Evolutionary conservation across 2,888 invertebrate genomes (phyloP), one percentile per base, ranked within the genome.

Genomic region (Drosophila anceps): DNA sequence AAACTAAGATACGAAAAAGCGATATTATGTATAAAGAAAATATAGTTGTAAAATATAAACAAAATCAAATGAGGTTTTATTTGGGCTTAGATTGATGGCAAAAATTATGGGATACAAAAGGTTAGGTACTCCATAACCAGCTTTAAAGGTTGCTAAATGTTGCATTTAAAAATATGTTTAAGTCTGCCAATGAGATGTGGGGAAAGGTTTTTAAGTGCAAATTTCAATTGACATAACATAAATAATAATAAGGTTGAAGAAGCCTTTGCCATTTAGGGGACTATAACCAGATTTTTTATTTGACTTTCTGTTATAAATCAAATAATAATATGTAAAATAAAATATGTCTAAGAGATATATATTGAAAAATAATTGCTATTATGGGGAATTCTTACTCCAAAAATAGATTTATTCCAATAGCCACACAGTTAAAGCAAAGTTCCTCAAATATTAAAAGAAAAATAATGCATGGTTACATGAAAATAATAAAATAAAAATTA

Each of bases 21-120:
- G 68, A 81, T 74, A 75, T 79, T 73, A 65, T 78, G 66, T 69
- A 69, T 71, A 61, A 24, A 53, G 18, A 15, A 76, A 66, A 63
- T 57, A 67, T 44, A 67, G 24, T 63, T 4, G 31, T 37, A 35
- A 63, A 69, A 55, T 18, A 58, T 33, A 57, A 18, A 39, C 9
- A 44, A 67, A 44, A 15, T 9, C 9, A 9, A 46, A 29, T 27
- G 18, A 27, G n/a, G 12, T 46, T 41, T 74, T 50, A 43, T 51
- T 41, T 67, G 39, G 1, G 5, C 13, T 35, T 1, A 29, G n/a
- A 10, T 7, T n/a, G 8, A 8, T 2, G 13, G 2, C 15, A 24
- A 8, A 39, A 15, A 10, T 20, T 10, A 24, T 44, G 27, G 6
- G 2, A 7, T 2, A 7, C 24, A 24, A 15, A 20, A 44, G 43